Evolutionary conservation across 2,888 invertebrate genomes (phyloP).

Genomic region (Barypeithes pellucidus): DNA sequence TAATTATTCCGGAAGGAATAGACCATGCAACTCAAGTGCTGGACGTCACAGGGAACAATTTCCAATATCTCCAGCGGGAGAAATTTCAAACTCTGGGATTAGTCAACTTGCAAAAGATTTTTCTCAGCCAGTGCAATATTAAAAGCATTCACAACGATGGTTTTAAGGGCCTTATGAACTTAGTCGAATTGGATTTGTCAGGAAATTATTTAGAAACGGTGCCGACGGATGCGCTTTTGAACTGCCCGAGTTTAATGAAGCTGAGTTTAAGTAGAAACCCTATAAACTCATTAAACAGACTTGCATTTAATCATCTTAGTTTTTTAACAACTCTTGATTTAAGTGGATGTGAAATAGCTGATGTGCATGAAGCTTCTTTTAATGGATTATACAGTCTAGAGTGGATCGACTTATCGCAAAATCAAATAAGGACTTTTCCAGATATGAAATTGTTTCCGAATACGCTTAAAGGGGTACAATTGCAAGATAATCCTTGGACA

Average conservation of each 20-base stretch:
- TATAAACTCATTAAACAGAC: conserved; percentile 80
- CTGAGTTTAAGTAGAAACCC: conserved; percentile 88
- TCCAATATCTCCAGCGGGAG: conserved; percentile 85
- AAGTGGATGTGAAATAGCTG: conserved; percentile 85
- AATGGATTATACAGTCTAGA: conserved; percentile 86
- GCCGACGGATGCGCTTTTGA: conserved; percentile 85
- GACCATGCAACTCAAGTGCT: conserved; percentile 91
- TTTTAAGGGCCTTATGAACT: conserved; percentile 87
- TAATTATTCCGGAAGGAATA: conserved; percentile 84
- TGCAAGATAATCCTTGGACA: conserved; percentile 91
- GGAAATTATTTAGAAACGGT: conserved; percentile 85
- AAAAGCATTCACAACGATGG: conserved; percentile 85
- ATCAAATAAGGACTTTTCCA: conserved; percentile 82
- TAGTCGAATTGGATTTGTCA: conserved; percentile 91
- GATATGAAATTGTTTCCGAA: conserved; percentile 81
- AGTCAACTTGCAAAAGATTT: conserved; percentile 90
- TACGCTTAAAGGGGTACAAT: conserved; percentile 83
- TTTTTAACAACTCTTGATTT: conserved; percentile 87
- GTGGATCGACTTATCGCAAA: conserved; percentile 89
- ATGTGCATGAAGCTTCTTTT: conserved; percentile 86
- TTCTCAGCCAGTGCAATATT: conserved; percentile 84
- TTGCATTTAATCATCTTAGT: conserved; percentile 82
- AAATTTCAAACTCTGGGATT: conserved; percentile 85
- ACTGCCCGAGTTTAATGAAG: conserved; percentile 87
- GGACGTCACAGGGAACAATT: conserved; percentile 87